These are phyloP conservation scores for Tragelaphus buxtoni DNA, from an alignment of 2,113 vertebrate species.

Conservation along the genomic window DNA sequence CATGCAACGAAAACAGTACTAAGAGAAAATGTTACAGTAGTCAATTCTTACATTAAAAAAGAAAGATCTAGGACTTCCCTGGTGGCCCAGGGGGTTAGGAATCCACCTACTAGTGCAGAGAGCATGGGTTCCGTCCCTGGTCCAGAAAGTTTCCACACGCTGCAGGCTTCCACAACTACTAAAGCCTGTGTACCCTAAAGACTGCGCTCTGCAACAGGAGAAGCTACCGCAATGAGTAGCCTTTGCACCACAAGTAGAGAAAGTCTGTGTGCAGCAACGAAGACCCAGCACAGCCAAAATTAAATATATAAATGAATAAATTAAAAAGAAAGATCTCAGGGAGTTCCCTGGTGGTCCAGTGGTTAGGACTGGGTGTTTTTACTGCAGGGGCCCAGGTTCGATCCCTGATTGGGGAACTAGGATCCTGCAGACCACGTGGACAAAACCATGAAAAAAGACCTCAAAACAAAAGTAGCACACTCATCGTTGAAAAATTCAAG, in stretches of 20 bases:
- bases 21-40: neutral
- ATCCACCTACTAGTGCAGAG: neutral
- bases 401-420: neutral
- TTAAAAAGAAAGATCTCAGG: neutral
- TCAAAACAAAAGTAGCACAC: neutral
- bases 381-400: neutral
- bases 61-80: neutral
- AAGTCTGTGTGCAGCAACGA: neutral
- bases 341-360: neutral
- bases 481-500: neutral
- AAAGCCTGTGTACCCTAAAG: neutral
- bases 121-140: neutral
- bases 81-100: neutral
- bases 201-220: neutral
- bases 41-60: neutral
- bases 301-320: neutral
- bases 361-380: neutral
- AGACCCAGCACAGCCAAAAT: neutral
- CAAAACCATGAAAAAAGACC: neutral
- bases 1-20: neutral
- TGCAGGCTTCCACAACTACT: neutral
- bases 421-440: rapidly evolving
- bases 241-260: neutral
- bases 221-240: neutral
- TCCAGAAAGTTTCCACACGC: neutral